Evolutionary conservation across 2,888 invertebrate genomes (phyloP).

Genomic region (Sphaerophoria taeniata): DNA sequence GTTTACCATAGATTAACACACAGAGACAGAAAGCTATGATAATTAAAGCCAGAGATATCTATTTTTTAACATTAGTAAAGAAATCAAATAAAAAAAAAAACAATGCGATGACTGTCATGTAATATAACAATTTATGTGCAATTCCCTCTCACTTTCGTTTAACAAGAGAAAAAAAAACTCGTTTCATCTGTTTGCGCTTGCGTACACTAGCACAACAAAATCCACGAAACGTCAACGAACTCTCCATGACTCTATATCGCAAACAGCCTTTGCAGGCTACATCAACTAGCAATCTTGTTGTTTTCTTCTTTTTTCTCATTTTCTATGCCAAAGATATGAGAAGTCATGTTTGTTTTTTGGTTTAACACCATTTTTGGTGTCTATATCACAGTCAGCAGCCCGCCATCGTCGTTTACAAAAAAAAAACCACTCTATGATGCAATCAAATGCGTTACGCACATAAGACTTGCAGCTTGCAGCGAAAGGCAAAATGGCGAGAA

Average conservation of each 20-base stretch:
- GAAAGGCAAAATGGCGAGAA: conserved; percentile 12
- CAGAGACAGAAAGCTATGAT: neutral
- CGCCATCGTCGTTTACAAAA: neutral
- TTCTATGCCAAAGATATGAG: conserved; percentile 44
- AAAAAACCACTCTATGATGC: conserved; percentile 49
- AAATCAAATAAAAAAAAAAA: conserved; percentile 32
- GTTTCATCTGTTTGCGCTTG: conserved; percentile 76
- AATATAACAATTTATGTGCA: conserved; percentile 73
- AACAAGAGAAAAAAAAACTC: conserved; percentile 77
- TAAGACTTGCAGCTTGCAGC: neutral
- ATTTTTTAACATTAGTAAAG: conserved; percentile 23
- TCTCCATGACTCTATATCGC: conserved; percentile 75
- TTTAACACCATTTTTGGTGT: conserved; percentile 51
- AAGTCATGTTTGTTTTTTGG: conserved; percentile 18
- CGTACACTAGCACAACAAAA: conserved; percentile 55
- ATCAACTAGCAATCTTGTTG: conserved; percentile 41
- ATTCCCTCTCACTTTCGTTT: conserved; percentile 83
- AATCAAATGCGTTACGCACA: conserved; percentile 68
- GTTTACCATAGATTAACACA: neutral
- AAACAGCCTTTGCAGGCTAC: conserved; percentile 36
- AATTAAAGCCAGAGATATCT: neutral
- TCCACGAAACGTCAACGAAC: conserved; percentile 77
- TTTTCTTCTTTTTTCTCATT: conserved; percentile 24
- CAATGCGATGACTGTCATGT: conserved; percentile 71
- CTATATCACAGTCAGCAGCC: conserved; percentile 16